Evolutionary conservation across 1,140 invertebrate genomes (phyloP).

Genomic region (Battus philenor): DNA sequence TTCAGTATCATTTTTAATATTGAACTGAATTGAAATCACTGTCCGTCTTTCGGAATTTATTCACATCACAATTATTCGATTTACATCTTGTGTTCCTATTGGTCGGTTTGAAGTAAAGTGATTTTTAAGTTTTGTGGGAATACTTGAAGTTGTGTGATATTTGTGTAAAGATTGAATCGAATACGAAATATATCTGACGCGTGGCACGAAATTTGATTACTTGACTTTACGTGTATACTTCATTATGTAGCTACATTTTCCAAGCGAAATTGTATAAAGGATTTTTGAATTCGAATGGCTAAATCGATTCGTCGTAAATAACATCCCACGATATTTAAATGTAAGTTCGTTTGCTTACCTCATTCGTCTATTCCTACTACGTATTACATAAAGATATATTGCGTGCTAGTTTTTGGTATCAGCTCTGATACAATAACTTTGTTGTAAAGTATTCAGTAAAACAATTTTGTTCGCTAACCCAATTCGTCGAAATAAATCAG

Average conservation of each 20-base stretch:
- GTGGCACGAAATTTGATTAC: constrained; percentile 38
- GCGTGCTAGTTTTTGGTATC: constrained; percentile 45
- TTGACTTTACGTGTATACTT: constrained; percentile 37
- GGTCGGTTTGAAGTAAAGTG: constrained; percentile 33
- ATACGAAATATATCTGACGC: constrained; percentile 46
- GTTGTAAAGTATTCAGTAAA: constrained; percentile 26
- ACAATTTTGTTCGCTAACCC: constrained; percentile 18
- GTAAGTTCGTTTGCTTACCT: constrained; percentile 38
- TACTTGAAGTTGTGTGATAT: constrained; percentile 47
- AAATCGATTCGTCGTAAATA: constrained; percentile 8
- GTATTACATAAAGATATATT: constrained; percentile 39
- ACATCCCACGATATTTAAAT: constrained; percentile 17
- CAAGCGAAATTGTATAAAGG: neutral
- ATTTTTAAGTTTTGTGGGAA: constrained; percentile 16
- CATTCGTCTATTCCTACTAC: constrained; percentile 55
- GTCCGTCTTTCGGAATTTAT: constrained; percentile 5
- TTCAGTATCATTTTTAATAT: too few species aligned
- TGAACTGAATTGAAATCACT: too few species aligned
- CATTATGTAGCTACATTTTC: constrained; percentile 21
- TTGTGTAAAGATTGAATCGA: constrained; percentile 47
- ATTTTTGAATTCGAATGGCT: constrained; percentile 7
- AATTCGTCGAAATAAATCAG: constrained; percentile 25
- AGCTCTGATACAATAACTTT: constrained; percentile 35
- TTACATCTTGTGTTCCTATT: constrained; percentile 36
- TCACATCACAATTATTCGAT: constrained; percentile 11